Base-by-base conservation (phyloP, 2,113 vertebrate genomes). In the Bombycilla garrulus region DNA sequence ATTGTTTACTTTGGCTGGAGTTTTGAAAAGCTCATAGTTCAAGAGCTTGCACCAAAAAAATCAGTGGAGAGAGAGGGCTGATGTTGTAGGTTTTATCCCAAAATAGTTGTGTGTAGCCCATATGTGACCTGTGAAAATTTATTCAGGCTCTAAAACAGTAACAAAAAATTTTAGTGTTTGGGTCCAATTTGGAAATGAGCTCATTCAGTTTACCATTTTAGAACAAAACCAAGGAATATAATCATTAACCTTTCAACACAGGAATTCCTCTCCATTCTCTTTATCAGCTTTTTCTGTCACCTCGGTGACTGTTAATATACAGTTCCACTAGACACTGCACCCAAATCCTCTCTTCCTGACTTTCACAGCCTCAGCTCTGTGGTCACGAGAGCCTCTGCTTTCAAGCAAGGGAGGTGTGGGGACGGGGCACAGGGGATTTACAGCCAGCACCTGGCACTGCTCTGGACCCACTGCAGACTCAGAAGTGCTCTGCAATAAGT, bases 1-100 rank as follows among this genome's bases (percentile, higher is more conserved):
- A 92, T 40, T 61, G 33, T 70, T 87, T 90, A 79, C 28, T 64
- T 54, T 44, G 31, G 48, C 57, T 92, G 50, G 28, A 95, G 45
- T 62, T 92, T 80, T 85, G 66, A 61, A 87, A 78, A 92, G 42
- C 58, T 82, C 11, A 3, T 36, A 65, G 58, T 65, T 81, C 29
- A 65, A 79, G 91, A 69, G 33, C 61, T 64, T 66, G 12, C 40
- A 82, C n/a, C 11, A 62, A 69, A 53, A 88, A 67, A 86, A 73
- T 9, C 21, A 42, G 15, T 20, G 12, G 36, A 53, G 61, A 81
- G n/a, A 77, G 15, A 81, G 5, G 3, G 9, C 7, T 29, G 51
- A 66, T 29, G 3, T 6, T 78, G 24, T 56, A 64, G 73, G 58
- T 62, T 14, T 57, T 56, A 19, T 65, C 60, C 22, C 26, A 70